Evolutionary conservation across 2,797 vertebrate species (phyloP).

Genomic region (Neostethus bicornis): DNA sequence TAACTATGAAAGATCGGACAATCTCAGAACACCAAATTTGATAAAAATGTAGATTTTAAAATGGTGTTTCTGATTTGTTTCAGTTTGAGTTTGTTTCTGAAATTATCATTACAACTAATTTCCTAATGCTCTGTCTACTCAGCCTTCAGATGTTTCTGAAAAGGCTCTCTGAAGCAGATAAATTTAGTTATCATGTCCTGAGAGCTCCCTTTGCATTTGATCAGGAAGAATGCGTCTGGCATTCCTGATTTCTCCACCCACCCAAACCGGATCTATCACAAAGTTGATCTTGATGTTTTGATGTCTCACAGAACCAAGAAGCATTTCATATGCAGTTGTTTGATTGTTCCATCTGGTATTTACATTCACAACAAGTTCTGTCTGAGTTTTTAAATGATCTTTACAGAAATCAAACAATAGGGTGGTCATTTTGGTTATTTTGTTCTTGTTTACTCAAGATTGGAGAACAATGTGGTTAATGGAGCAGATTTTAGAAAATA

Average conservation of each 20-base stretch:
- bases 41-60: neutral
- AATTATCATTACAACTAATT: neutral
- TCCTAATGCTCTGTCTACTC: conserved; percentile 8
- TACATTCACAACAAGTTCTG: too few relatives aligned
- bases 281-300: neutral
- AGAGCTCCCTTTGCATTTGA: neutral
- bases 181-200: conserved; percentile 7
- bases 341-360: neutral
- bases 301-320: neutral
- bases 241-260: neutral
- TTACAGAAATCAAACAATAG: too few relatives aligned
- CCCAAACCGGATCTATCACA: neutral
- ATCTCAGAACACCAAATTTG: neutral
- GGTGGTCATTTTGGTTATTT: too few relatives aligned
- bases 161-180: neutral
- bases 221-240: neutral
- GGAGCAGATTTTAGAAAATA: neutral
- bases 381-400: too few relatives aligned
- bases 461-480: too few relatives aligned
- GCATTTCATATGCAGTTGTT: neutral
- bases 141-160: conserved; percentile 6
- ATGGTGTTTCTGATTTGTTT: conserved; percentile 7
- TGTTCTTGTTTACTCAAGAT: too few relatives aligned
- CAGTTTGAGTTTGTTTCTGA: conserved; percentile 3
- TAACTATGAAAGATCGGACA: conserved; percentile 13